Evolutionary conservation across 2,888 invertebrate genomes (phyloP).

Genomic region (Melanotus villosus): DNA sequence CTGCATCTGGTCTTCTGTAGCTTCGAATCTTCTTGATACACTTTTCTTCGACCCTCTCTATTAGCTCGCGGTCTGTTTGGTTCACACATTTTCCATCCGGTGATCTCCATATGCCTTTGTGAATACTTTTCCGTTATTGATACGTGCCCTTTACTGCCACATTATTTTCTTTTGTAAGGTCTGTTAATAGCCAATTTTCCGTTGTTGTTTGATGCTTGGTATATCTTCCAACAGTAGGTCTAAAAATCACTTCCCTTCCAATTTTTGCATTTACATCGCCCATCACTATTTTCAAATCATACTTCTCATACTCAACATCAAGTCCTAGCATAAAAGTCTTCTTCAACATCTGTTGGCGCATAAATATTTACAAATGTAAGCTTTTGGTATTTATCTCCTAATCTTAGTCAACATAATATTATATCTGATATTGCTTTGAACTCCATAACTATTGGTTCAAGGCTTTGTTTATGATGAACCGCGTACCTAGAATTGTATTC

Average conservation of each 20-base stretch:
- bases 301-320: neutral
- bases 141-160: neutral
- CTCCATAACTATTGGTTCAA: too few relatives aligned
- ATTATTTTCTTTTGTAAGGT: neutral
- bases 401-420: neutral
- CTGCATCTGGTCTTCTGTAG: neutral
- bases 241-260: neutral
- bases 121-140: neutral
- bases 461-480: too few relatives aligned
- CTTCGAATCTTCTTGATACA: neutral
- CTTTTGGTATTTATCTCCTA: neutral
- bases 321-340: too few relatives aligned
- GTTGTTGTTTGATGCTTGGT: neutral
- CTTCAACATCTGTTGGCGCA: neutral
- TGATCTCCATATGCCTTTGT: neutral
- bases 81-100: neutral
- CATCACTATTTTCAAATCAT: neutral
- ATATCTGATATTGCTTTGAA: neutral
- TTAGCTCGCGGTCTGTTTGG: neutral
- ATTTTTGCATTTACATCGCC: slow-evolving; percentile 5
- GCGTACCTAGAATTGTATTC: too few relatives aligned
- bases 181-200: neutral
- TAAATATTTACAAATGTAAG: neutral
- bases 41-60: neutral
- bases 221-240: neutral